Evolutionary conservation across 2,888 invertebrate genomes (phyloP).

Genomic region (Rhogogaster chlorosoma): DNA sequence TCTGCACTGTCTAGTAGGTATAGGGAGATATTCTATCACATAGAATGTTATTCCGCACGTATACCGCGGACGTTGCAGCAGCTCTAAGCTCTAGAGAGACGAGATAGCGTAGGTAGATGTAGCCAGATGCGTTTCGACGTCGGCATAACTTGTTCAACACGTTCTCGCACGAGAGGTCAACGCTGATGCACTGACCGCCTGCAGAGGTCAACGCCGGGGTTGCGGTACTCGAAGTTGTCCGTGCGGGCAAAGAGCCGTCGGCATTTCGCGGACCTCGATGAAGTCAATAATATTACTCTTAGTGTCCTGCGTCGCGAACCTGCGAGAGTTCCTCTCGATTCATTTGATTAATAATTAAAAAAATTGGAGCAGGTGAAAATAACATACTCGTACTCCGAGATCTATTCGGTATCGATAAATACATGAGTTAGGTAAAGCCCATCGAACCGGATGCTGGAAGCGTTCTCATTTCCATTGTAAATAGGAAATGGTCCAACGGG

Average conservation of each 20-base stretch:
- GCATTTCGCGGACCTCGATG: slow-evolving; percentile 19
- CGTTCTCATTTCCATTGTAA: not conserved
- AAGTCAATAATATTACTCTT: slow-evolving; percentile 20
- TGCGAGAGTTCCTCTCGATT: not conserved
- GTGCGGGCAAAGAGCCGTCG: slow-evolving; percentile 16
- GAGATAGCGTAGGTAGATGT: slow-evolving; percentile 46
- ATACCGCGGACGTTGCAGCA: not conserved
- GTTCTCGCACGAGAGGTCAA: slow-evolving; percentile 71
- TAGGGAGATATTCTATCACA: slow-evolving; percentile 10
- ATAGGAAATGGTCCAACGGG: not conserved
- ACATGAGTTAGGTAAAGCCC: no score
- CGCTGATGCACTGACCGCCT: slow-evolving; percentile 67
- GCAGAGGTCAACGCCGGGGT: slow-evolving; percentile 66
- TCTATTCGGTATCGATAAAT: not conserved
- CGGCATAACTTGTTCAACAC: slow-evolving; percentile 72
- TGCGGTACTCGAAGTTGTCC: slow-evolving; percentile 56
- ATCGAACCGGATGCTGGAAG: not conserved
- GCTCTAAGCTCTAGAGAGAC: not conserved
- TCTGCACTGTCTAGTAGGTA: slow-evolving; percentile 14
- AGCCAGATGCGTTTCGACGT: slow-evolving; percentile 58
- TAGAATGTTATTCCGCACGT: not conserved
- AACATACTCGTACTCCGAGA: not conserved
- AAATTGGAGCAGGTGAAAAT: not conserved
- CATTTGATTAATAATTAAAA: not conserved
- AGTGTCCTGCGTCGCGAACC: not conserved